Conservation (phyloP, 2,113 vertebrate species). For the Cephalopterus ornatus region DNA sequence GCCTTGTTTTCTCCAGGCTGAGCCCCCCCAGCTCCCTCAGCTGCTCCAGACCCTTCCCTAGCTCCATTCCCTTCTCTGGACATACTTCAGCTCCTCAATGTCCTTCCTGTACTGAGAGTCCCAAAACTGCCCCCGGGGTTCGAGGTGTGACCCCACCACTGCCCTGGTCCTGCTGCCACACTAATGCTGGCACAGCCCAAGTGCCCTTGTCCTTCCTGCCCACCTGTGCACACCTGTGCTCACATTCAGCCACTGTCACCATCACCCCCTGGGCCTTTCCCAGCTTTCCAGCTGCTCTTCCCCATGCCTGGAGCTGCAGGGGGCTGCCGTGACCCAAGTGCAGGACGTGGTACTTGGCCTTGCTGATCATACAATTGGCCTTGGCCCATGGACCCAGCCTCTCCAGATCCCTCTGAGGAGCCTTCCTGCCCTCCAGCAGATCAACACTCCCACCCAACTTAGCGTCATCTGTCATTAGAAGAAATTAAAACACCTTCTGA, state of each 20-base stretch:
- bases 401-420: neutral
- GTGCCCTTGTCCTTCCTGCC: neutral
- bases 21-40: neutral
- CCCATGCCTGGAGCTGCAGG: neutral
- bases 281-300: neutral
- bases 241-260: neutral
- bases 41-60: neutral
- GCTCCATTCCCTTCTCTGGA: neutral
- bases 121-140: neutral
- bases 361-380: neutral
- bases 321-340: neutral
- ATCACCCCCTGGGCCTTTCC: neutral
- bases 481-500: neutral
- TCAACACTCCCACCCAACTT: neutral
- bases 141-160: neutral
- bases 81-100: neutral
- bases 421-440: neutral
- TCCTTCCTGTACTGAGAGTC: neutral
- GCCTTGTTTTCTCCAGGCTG: neutral
- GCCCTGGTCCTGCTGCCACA: neutral
- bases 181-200: neutral
- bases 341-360: neutral
- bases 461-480: neutral
- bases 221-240: neutral
- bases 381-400: neutral